phyloP scores from a whole-genome alignment of 2,888 invertebrate genomes.

The Thumatha senex region DNA sequence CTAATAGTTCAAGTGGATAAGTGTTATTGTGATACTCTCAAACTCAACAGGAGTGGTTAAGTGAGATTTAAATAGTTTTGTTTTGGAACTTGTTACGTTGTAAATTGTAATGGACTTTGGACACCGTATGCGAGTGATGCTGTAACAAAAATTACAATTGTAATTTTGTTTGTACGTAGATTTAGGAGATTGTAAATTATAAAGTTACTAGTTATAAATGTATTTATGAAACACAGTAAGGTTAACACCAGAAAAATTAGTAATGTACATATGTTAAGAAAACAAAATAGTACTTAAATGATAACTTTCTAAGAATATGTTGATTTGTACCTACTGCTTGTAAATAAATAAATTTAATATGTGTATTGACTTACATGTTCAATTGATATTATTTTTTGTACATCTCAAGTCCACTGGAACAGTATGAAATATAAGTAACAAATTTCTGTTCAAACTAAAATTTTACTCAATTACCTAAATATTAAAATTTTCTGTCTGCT shows the following conservation, averaged over 20 bases:
- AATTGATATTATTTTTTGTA: slow-evolving; percentile 35
- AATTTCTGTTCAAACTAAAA: neutral
- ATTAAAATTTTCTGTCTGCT: no score
- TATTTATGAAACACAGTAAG: slow-evolving; percentile 83
- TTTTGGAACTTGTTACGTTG: slow-evolving; percentile 38
- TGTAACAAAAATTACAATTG: slow-evolving; percentile 65
- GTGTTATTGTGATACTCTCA: slow-evolving; percentile 50
- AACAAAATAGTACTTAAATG: slow-evolving; percentile 56
- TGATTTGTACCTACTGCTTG: slow-evolving; percentile 70
- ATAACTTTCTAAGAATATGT: slow-evolving; percentile 64
- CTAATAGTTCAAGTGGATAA: slow-evolving; percentile 51
- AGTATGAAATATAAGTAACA: slow-evolving; percentile 3
- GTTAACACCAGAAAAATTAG: slow-evolving; percentile 80
- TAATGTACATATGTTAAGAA: slow-evolving; percentile 77
- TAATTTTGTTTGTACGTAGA: slow-evolving; percentile 68
- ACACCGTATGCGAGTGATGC: slow-evolving; percentile 67
- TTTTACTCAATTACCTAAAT: neutral
- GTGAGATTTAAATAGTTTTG: slow-evolving; percentile 46
- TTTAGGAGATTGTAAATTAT: slow-evolving; percentile 76
- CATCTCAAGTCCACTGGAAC: slow-evolving; percentile 24
- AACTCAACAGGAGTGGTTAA: slow-evolving; percentile 44
- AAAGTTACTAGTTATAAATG: slow-evolving; percentile 72
- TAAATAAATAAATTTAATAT: slow-evolving; percentile 61
- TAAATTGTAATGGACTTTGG: slow-evolving; percentile 45
- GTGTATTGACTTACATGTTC: slow-evolving; percentile 46